Evolutionary conservation across 2,888 invertebrate species (phyloP).

Genomic region (Dolomedes plantarius): DNA sequence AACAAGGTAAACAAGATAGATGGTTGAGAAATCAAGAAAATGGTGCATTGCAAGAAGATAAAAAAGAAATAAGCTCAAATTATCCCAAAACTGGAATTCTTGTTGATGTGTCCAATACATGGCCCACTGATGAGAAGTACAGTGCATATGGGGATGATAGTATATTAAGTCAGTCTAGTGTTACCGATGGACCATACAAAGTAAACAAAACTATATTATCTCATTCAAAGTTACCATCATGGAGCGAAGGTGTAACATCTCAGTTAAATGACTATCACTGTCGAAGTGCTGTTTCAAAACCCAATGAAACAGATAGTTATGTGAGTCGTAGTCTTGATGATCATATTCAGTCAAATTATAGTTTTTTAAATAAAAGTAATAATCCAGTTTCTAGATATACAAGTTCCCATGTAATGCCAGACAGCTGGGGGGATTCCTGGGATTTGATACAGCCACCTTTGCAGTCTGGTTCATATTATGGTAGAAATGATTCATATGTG

Average conservation of each 20-base stretch:
- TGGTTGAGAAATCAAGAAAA: conserved; percentile 57
- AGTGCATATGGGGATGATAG: conserved; percentile 26
- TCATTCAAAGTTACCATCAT: conserved; percentile 63
- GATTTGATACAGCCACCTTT: conserved; percentile 35
- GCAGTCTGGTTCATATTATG: background rate
- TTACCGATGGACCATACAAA: conserved; percentile 40
- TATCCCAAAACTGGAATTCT: conserved; percentile 65
- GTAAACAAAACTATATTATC: conserved; percentile 40
- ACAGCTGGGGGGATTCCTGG: conserved; percentile 59
- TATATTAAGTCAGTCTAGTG: conserved; percentile 33
- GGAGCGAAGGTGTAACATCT: conserved; percentile 65
- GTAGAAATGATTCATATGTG: conserved; percentile 17
- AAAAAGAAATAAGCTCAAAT: conserved; percentile 34
- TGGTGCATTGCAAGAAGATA: conserved; percentile 40
- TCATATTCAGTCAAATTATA: conserved; percentile 50
- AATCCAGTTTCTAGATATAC: conserved; percentile 40
- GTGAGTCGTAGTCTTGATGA: conserved; percentile 44
- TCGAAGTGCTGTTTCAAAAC: conserved; percentile 37
- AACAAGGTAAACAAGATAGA: conserved; percentile 57
- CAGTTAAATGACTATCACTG: conserved; percentile 33
- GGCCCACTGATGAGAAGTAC: conserved; percentile 48
- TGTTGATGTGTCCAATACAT: conserved; percentile 69
- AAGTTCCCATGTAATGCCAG: conserved; percentile 48
- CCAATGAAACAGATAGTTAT: conserved; percentile 39
- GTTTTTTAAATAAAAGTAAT: conserved; percentile 41